Percentiles rank a stretch among this genome's conserved stretches.
Conservation (phyloP, 2,797 vertebrate genomes). For the Dallia pectoralis region DNA sequence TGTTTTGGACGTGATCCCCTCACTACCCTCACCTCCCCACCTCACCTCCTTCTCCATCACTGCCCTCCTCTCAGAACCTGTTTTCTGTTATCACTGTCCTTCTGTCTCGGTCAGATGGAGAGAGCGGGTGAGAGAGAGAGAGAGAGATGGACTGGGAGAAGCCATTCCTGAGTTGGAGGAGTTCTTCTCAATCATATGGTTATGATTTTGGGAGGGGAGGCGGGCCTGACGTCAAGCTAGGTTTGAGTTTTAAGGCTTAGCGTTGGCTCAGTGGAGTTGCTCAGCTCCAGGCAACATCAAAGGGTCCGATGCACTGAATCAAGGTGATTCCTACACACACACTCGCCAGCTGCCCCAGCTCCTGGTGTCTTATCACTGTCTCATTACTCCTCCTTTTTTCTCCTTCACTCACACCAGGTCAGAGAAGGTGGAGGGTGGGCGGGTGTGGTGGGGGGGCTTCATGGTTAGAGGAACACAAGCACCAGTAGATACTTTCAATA, state of each 20-base stretch:
- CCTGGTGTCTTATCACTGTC: neutral
- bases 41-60: conserved; percentile 58
- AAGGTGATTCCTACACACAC: conserved; percentile 86
- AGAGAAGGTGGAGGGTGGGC: neutral
- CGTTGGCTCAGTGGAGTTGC: conserved; percentile 84
- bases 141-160: conserved; percentile 77
- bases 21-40: conserved; percentile 60
- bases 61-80: conserved; percentile 85
- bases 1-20: conserved; percentile 81
- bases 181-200: conserved; percentile 92
- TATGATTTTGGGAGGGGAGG: conserved; percentile 95
- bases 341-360: conserved; percentile 64
- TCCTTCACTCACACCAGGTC: neutral
- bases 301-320: conserved; percentile 91
- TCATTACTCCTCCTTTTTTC: neutral
- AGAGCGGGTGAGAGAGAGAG: conserved; percentile 77
- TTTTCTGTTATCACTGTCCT: conserved; percentile 96
- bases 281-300: conserved; percentile 90
- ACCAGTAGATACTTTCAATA: too few relatives aligned
- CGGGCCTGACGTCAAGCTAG: conserved; percentile 87
- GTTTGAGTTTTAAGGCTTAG: conserved; percentile 77
- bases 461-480: neutral
- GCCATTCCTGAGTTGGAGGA: conserved; percentile 80
- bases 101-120: conserved; percentile 82
- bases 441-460: too few relatives aligned